Base-by-base conservation (phyloP, 2,888 invertebrate species). In the Ornithoptera alexandrae region DNA sequence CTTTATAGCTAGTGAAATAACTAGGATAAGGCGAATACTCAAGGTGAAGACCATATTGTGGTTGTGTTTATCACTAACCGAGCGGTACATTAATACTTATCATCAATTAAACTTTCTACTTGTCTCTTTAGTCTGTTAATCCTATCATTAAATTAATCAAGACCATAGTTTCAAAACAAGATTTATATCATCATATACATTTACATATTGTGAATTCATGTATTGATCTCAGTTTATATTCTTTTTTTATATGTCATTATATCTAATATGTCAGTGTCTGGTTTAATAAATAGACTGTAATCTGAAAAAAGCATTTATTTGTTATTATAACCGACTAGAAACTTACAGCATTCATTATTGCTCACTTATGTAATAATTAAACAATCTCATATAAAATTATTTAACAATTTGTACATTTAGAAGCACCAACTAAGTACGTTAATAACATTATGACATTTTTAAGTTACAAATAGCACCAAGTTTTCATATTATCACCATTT, bases 301-400 rank as follows among this genome's bases (percentile, higher is more conserved):
- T 74, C 79, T 80, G 80, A 84, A 81, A 30, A 85, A 90, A 89
- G 88, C 88, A 79, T 86, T 89, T 87, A 84, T 84, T 89, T 87
- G 85, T 89, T 87, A 69, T 61, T 57, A 86, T 79, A 77, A 80
- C 81, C 4, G 91, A 91, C 91, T 91, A 90, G 90, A 90, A 84
- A 83, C 78, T 85, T 86, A 87, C 81, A 84, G 84, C 84, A 81
- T 76, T 79, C 78, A 72, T 71, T 79, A 84, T 84, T 78, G 79
- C 78, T 82, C 75, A 72, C 73, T 74, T 80, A 76, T 77, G 77
- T 80, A 78, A 77, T 68, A 77, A 78, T 82, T 58, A 69, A 61
- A 82, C 83, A 85, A 85, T 85, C 79, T 87, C 78, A 76, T 83
- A 78, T 82, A 82, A 83, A 80, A 84, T 81, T 84, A 85, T 78